Percentiles rank a stretch among this genome's conserved stretches.
phyloP scores from a whole-genome alignment of 2,888 invertebrate genomes.

The Platycheirus rosarum region DNA sequence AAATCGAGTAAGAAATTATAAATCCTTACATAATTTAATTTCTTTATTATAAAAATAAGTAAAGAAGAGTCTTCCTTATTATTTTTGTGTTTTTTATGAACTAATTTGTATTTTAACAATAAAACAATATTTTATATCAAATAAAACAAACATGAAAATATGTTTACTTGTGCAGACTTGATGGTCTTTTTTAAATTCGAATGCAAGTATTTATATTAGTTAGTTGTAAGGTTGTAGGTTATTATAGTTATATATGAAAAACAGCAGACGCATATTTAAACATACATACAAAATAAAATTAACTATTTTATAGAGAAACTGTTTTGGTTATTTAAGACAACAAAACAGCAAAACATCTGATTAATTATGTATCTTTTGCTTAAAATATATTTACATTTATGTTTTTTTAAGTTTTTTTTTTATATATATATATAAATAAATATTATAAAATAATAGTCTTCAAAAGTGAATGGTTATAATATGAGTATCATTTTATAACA shows the following conservation, averaged over 20 bases:
- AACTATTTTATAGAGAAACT: slow-evolving; percentile 49
- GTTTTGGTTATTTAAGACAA: slow-evolving; percentile 56
- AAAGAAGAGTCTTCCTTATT: slow-evolving; percentile 62
- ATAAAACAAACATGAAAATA: slow-evolving; percentile 41
- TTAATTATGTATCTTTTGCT: slow-evolving; percentile 33
- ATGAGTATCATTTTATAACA: slow-evolving; percentile 44
- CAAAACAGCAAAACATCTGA: slow-evolving; percentile 24
- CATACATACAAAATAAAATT: slow-evolving; percentile 63
- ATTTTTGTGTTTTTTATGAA: slow-evolving; percentile 46
- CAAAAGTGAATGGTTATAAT: slow-evolving; percentile 40
- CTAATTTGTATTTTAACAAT: slow-evolving; percentile 10
- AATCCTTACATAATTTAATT: slow-evolving; percentile 17
- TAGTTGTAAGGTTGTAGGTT: slow-evolving; percentile 69
- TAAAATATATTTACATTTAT: slow-evolving; percentile 26
- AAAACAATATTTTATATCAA: slow-evolving; percentile 12
- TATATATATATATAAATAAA: slow-evolving; percentile 18
- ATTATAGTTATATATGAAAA: not conserved
- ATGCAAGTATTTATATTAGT: slow-evolving; percentile 54
- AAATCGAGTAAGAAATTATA: slow-evolving; percentile 24
- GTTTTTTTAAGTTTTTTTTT: slow-evolving; percentile 31
- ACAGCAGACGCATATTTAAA: slow-evolving; percentile 7
- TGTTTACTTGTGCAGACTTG: slow-evolving; percentile 50
- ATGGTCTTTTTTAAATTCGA: slow-evolving; percentile 56
- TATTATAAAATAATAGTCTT: slow-evolving; percentile 30
- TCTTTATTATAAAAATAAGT: slow-evolving; percentile 23